phyloP scores from a whole-genome alignment of 1,140 invertebrate genomes.

The Drosophila oshimai region DNA sequence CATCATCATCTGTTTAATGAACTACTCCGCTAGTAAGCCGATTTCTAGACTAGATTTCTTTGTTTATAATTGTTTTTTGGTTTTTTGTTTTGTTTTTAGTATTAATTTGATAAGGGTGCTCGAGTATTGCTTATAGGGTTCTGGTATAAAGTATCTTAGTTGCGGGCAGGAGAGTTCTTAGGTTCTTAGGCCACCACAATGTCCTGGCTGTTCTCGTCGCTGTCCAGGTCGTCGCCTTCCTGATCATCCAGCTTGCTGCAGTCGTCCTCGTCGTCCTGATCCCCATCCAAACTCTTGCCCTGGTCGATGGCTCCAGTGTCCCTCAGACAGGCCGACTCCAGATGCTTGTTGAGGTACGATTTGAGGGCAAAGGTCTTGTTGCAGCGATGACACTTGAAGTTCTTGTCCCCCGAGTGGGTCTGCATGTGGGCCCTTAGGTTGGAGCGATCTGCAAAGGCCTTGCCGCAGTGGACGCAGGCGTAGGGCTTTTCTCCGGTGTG shows the following conservation, averaged over 20 bases:
- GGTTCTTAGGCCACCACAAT: constrained; percentile 76
- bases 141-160: constrained; percentile 58
- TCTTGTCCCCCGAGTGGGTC: constrained; percentile 95
- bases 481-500: constrained; percentile 88
- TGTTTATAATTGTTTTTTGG: constrained; percentile 5
- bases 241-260: constrained; percentile 39
- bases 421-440: constrained; percentile 97
- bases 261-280: constrained; percentile 44
- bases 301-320: constrained; percentile 48
- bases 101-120: constrained; percentile 72
- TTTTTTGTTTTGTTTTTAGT: constrained; percentile 17
- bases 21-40: constrained; percentile 66
- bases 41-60: constrained; percentile 51
- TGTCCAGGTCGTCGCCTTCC: constrained; percentile 63
- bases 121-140: constrained; percentile 76
- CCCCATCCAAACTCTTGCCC: constrained; percentile 29
- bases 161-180: constrained; percentile 8
- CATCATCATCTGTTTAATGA: constrained; percentile 19
- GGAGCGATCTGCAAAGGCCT: constrained; percentile 88
- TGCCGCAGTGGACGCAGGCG: constrained; percentile 86
- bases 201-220: constrained; percentile 82
- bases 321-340: constrained; percentile 93
- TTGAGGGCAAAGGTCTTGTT: constrained; percentile 97
- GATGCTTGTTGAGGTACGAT: constrained; percentile 98
- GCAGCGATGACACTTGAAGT: constrained; percentile 94